Conservation (phyloP, 2,113 vertebrate genomes). For the Macrotis lagotis region DNA sequence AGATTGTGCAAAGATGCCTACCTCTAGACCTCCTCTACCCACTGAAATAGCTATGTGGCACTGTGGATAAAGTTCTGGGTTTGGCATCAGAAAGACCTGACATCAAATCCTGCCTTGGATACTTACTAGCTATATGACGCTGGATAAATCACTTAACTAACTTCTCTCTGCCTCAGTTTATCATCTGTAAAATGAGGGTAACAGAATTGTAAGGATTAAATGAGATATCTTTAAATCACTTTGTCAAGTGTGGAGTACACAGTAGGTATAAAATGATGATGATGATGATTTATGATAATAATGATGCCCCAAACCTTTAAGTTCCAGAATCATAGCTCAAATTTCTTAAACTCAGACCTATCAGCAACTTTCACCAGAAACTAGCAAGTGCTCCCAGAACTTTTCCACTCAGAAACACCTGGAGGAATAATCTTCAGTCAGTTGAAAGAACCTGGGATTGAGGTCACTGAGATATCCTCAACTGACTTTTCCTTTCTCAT, state of each 20-base stretch:
- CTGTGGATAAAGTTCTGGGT: too few relatives aligned
- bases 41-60: too few relatives aligned
- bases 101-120: too few relatives aligned
- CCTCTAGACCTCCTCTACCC: too few relatives aligned
- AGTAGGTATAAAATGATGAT: neutral
- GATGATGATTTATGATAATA: neutral
- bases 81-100: too few relatives aligned
- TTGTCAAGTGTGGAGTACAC: neutral
- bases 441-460: neutral
- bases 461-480: neutral
- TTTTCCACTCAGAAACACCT: neutral
- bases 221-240: neutral
- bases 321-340: neutral
- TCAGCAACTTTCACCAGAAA: neutral
- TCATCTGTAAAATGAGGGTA: neutral
- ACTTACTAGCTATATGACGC: too few relatives aligned
- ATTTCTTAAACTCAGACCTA: neutral
- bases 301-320: neutral
- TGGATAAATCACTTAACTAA: too few relatives aligned
- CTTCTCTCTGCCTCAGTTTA: neutral
- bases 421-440: neutral
- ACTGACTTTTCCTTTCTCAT: neutral
- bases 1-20: too few relatives aligned
- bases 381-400: neutral
- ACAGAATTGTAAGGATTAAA: neutral